phyloP scores from a whole-genome alignment of 2,113 vertebrate genomes.

The Ciconia stormi region DNA sequence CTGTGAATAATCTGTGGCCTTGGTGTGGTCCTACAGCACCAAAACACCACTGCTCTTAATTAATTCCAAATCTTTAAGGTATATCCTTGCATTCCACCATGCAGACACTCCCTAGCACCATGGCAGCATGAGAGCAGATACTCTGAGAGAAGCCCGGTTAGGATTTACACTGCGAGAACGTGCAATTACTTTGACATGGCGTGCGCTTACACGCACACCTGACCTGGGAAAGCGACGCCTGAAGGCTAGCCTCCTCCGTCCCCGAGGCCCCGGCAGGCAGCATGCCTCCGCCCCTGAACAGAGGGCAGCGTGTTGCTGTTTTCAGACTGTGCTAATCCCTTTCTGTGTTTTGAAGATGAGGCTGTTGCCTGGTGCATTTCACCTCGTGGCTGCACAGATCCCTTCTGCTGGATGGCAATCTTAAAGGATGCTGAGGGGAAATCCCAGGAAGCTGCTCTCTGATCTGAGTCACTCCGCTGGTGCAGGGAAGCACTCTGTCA shows the following conservation, averaged over 20 bases:
- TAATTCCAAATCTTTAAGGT: not conserved
- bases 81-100: not conserved
- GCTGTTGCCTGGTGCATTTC: not conserved
- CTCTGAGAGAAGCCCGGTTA: not conserved
- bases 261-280: not conserved
- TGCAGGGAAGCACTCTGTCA: not conserved
- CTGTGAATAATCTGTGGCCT: not conserved
- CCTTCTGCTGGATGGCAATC: not conserved
- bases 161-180: not conserved
- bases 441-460: not conserved
- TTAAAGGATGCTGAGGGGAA: not conserved
- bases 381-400: not conserved
- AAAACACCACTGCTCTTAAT: not conserved
- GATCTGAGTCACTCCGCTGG: constrained; percentile 9
- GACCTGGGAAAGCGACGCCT: not conserved
- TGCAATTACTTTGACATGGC: rapidly evolving
- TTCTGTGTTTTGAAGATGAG: not conserved
- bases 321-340: not conserved
- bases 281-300: not conserved
- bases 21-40: not conserved
- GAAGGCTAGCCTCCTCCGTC: not conserved
- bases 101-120: not conserved
- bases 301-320: not conserved
- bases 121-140: not conserved
- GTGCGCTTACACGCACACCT: not conserved